Evolutionary conservation across 92 coral and sea anemone species (phyloP).

Genomic region (Heliopora coerulea): DNA sequence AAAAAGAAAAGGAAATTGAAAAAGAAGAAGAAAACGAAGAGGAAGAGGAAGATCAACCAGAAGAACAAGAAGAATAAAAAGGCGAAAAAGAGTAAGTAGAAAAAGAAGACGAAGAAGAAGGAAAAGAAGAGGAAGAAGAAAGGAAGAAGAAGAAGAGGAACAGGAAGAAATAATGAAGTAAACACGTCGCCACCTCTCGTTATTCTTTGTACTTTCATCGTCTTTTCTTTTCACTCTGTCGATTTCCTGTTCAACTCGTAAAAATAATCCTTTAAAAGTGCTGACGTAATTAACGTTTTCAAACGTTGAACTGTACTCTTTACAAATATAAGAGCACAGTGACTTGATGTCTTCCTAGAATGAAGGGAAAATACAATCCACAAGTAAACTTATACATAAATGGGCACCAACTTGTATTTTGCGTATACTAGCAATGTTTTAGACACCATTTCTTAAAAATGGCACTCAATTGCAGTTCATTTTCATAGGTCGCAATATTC

Average conservation of each 20-base stretch:
- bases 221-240: constrained; percentile 63
- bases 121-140: background rate
- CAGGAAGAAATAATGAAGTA: background rate
- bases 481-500: too few species aligned
- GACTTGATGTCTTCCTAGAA: constrained; percentile 89
- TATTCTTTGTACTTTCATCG: constrained; percentile 65
- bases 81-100: too few species aligned
- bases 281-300: constrained; percentile 84
- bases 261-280: constrained; percentile 91
- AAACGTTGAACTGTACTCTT: constrained; percentile 77
- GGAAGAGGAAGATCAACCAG: too few species aligned
- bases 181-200: constrained; percentile 63
- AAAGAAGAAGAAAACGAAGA: too few species aligned
- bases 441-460: too few species aligned
- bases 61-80: too few species aligned
- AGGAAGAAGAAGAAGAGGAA: background rate
- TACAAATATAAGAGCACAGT: constrained; percentile 80
- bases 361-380: constrained; percentile 1
- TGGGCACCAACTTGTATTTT: too few species aligned
- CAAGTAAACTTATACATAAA: too few species aligned
- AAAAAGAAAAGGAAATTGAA: too few species aligned
- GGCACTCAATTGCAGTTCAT: too few species aligned
- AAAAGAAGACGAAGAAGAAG: too few species aligned
- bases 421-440: too few species aligned
- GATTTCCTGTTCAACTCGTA: constrained; percentile 86